A percentile compares a stretch with the other conserved stretches of the same genome.
phyloP scores from a whole-genome alignment of 2,888 invertebrate genomes.

The Zeuzera pyrina region DNA sequence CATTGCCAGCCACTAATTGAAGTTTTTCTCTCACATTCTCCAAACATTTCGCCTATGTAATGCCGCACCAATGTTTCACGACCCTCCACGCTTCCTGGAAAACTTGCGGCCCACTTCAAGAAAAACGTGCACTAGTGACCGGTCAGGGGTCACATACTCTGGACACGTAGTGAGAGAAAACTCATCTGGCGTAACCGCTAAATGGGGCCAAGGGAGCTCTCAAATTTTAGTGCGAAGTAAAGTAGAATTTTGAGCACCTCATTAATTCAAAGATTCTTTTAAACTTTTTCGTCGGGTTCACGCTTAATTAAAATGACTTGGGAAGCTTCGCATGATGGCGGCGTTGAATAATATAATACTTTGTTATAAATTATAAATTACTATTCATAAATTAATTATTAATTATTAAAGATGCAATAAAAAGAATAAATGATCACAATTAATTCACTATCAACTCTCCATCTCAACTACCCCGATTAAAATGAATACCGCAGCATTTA shows the following conservation, averaged over 20 bases:
- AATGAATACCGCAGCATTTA: too few species aligned
- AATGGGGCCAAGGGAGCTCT: conserved; percentile 17
- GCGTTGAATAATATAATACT: neutral
- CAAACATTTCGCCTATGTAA: conserved; percentile 9
- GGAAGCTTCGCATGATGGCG: conserved; percentile 8
- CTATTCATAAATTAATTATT: neutral
- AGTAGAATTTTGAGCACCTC: conserved; percentile 32
- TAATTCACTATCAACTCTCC: too few species aligned
- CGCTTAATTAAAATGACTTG: conserved; percentile 33
- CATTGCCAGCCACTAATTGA: conserved; percentile 2
- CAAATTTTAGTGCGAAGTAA: conserved; percentile 24
- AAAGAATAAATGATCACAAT: too few species aligned
- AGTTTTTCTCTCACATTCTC: conserved; percentile 4
- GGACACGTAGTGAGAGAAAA: conserved; percentile 10
- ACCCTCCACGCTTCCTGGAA: conserved; percentile 7
- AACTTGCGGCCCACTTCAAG: conserved; percentile 2
- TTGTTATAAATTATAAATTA: neutral
- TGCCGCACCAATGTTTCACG: conserved; percentile 6
- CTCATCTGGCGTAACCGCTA: conserved; percentile 18
- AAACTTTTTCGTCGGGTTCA: conserved; percentile 26
- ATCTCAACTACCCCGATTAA: too few species aligned
- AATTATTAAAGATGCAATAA: neutral
- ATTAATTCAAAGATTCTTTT: conserved; percentile 37
- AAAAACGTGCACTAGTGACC: conserved; percentile 2
- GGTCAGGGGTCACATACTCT: conserved; percentile 7